Evolutionary conservation across 2,888 invertebrate genomes (phyloP).

Genomic region (Pyrrhia umbra): DNA sequence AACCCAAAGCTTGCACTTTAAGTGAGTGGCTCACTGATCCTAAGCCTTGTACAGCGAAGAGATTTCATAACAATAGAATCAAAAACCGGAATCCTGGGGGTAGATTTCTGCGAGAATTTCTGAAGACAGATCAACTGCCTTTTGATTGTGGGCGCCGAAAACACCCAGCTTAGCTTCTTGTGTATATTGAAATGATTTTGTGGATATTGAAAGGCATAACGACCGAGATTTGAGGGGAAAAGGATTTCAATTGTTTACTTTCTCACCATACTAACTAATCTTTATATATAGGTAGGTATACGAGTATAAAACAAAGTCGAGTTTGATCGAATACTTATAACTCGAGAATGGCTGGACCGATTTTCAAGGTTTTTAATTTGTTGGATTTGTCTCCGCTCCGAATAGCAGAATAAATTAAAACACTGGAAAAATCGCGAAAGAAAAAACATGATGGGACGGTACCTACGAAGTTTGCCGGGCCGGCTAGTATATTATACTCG

Average conservation of each 20-base stretch:
- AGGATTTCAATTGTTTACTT: not conserved
- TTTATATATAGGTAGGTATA: no score
- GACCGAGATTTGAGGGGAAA: not conserved
- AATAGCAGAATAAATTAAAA: no score
- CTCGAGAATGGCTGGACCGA: no score
- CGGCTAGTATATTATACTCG: no score
- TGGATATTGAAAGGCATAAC: constrained; percentile 21
- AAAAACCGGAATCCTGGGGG: constrained; percentile 26
- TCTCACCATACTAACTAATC: not conserved
- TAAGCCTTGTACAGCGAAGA: constrained; percentile 21
- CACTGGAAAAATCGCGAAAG: no score
- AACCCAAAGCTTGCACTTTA: constrained; percentile 24
- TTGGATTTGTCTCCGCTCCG: no score
- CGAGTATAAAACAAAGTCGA: no score
- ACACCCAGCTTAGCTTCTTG: constrained; percentile 2
- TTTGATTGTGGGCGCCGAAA: constrained; percentile 30
- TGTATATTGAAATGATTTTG: constrained; percentile 12
- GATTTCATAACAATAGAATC: constrained; percentile 51
- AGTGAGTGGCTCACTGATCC: constrained; percentile 26
- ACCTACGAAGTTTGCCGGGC: no score
- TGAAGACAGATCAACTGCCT: constrained; percentile 44
- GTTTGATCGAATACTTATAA: no score
- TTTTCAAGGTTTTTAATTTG: no score
- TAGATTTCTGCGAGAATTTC: constrained; percentile 36
- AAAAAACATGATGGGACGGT: no score